phyloP scores from a whole-genome alignment of 2,888 invertebrate genomes.

The Acanthosepion lycidas region DNA sequence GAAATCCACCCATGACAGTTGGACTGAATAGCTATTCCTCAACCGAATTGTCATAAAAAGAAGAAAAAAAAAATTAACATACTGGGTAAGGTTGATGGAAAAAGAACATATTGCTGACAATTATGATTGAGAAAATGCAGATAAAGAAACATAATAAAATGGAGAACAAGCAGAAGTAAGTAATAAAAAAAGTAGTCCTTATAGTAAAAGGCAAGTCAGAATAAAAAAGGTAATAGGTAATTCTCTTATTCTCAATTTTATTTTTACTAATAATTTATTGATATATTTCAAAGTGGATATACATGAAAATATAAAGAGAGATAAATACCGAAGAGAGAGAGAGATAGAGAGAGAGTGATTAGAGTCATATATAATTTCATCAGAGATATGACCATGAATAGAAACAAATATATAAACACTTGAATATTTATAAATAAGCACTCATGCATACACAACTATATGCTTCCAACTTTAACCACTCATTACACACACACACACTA shows the following conservation, averaged over 20 bases:
- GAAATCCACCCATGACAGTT: slow-evolving; percentile 38
- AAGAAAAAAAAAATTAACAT: background rate
- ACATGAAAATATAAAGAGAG: no score
- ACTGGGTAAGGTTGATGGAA: background rate
- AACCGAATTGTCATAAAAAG: slow-evolving; percentile 37
- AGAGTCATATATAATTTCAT: background rate
- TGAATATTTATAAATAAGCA: background rate
- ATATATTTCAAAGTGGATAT: no score
- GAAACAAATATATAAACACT: background rate
- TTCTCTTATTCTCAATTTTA: no score
- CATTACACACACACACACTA: background rate
- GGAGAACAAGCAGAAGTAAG: background rate
- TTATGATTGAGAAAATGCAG: background rate
- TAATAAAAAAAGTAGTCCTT: background rate
- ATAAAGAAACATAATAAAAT: background rate
- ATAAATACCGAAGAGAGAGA: background rate
- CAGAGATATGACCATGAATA: background rate
- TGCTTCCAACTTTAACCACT: background rate
- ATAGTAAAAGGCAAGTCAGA: background rate
- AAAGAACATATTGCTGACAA: background rate
- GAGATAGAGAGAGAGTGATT: background rate
- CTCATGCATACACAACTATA: background rate
- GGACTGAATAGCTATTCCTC: slow-evolving; percentile 11
- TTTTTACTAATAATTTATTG: no score
- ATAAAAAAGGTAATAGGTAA: background rate